phyloP scores from a whole-genome alignment of 2,888 invertebrate genomes.

The Caenorhabditis plicata region DNA sequence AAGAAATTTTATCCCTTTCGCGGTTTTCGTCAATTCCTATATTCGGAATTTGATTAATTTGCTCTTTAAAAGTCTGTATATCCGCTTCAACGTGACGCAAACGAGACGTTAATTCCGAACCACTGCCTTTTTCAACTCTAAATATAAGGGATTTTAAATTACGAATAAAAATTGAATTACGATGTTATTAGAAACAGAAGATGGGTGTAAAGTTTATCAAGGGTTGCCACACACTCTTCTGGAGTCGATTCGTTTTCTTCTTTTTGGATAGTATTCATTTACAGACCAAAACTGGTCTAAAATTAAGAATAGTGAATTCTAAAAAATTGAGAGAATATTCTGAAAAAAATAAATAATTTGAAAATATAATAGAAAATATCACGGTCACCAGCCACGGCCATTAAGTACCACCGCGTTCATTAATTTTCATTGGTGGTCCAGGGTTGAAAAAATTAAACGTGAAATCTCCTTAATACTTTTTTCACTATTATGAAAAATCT shows the following conservation, averaged over 20 bases:
- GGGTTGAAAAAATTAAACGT: too few species aligned
- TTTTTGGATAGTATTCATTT: conserved; percentile 18
- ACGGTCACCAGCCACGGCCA: too few species aligned
- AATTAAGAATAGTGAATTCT: neutral
- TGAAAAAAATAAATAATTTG: too few species aligned
- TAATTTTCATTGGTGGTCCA: too few species aligned
- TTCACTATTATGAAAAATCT: too few species aligned
- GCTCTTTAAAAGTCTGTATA: conserved; percentile 23
- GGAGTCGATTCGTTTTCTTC: conserved; percentile 6
- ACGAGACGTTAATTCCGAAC: conserved; percentile 32
- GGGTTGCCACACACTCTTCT: conserved; percentile 3
- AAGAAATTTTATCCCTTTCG: conserved; percentile 30
- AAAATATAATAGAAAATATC: too few species aligned
- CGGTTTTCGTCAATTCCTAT: conserved; percentile 33
- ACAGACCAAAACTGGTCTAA: conserved; percentile 2
- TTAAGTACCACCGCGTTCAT: too few species aligned
- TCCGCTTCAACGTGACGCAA: conserved; percentile 31
- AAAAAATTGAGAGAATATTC: too few species aligned
- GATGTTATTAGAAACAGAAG: conserved; percentile 31
- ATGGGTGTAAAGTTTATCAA: conserved; percentile 35
- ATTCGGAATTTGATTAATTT: conserved; percentile 32
- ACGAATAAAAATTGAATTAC: conserved; percentile 13
- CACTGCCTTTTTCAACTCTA: conserved; percentile 41
- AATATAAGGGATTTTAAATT: conserved; percentile 3
- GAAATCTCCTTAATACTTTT: too few species aligned